Conservation (phyloP, 2,797 vertebrate genomes). For the Tinamus major region DNA sequence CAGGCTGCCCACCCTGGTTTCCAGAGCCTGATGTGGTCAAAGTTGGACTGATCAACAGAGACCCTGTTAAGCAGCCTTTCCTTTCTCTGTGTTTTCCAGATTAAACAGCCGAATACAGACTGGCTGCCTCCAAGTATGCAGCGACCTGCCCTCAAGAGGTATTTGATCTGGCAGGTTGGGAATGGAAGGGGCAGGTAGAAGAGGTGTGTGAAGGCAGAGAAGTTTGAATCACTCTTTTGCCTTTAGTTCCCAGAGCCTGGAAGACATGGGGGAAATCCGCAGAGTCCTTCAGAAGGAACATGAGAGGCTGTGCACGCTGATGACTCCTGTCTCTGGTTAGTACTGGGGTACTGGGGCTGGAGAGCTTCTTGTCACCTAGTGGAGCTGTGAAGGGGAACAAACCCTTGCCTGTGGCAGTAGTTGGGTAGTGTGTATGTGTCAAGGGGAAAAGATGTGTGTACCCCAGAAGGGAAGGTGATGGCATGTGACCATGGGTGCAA, state of each 20-base stretch:
- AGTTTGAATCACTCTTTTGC: not conserved
- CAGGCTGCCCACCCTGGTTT: not conserved
- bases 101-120: constrained; percentile 91
- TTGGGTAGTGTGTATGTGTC: not conserved
- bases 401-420: not conserved
- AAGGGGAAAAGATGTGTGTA: not conserved
- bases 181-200: not conserved
- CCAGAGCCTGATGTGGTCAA: not conserved
- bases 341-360: constrained; percentile 67
- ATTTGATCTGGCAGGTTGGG: not conserved
- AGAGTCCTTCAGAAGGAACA: constrained; percentile 75
- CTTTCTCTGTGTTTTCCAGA: constrained; percentile 76
- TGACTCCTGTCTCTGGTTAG: constrained; percentile 88
- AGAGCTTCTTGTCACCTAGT: accelerated
- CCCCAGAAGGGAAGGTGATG: not conserved
- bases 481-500: not conserved
- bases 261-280: constrained; percentile 71
- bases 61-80: not conserved
- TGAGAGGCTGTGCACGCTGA: constrained; percentile 71
- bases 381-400: not conserved
- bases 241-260: constrained; percentile 77
- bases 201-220: not conserved
- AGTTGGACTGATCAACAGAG: not conserved
- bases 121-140: constrained; percentile 87
- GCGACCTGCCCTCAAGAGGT: constrained; percentile 89